Conservation (phyloP, 1,140 invertebrate species). For the Drosophila miranda region DNA sequence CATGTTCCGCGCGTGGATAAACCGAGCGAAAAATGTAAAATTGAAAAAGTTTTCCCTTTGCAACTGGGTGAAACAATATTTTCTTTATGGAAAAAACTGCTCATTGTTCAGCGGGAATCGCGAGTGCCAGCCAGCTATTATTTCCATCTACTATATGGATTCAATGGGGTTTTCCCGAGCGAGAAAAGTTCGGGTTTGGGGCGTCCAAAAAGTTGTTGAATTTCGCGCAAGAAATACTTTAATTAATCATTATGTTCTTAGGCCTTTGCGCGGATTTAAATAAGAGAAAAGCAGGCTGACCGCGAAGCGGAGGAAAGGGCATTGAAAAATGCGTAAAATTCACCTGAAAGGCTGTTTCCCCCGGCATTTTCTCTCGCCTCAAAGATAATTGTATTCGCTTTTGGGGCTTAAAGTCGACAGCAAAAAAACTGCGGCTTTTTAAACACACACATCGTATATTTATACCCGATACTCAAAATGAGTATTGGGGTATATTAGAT, state of each 20-base stretch:
- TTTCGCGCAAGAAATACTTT: slow-evolving; percentile 13
- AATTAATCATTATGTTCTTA: slow-evolving; percentile 44
- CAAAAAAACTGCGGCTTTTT: slow-evolving; percentile 33
- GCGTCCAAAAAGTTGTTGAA: slow-evolving; percentile 9
- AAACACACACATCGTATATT: slow-evolving; percentile 27
- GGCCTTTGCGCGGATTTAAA: slow-evolving; percentile 17
- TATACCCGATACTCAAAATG: no score
- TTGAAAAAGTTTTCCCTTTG: slow-evolving; percentile 37
- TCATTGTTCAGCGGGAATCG: slow-evolving; percentile 4
- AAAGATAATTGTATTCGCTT: slow-evolving; percentile 32
- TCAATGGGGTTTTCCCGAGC: slow-evolving; percentile 24
- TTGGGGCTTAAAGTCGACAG: slow-evolving; percentile 29
- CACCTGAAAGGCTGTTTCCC: slow-evolving; percentile 17
- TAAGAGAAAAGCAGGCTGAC: no score
- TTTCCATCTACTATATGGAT: slow-evolving; percentile 11
- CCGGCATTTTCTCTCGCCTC: slow-evolving; percentile 2
- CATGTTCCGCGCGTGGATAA: not conserved
- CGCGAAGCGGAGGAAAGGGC: no score
- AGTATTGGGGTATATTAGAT: no score
- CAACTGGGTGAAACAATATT: slow-evolving; percentile 22
- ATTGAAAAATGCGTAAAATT: slow-evolving; percentile 30
- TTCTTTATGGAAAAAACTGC: slow-evolving; percentile 22
- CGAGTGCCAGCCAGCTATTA: slow-evolving; percentile 7
- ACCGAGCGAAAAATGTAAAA: slow-evolving; percentile 21
- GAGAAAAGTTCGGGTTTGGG: slow-evolving; percentile 11